A percentile compares a stretch with the other conserved stretches of the same genome.
phyloP scores from a whole-genome alignment of 2,113 vertebrate species.

The Propithecus coquereli region DNA sequence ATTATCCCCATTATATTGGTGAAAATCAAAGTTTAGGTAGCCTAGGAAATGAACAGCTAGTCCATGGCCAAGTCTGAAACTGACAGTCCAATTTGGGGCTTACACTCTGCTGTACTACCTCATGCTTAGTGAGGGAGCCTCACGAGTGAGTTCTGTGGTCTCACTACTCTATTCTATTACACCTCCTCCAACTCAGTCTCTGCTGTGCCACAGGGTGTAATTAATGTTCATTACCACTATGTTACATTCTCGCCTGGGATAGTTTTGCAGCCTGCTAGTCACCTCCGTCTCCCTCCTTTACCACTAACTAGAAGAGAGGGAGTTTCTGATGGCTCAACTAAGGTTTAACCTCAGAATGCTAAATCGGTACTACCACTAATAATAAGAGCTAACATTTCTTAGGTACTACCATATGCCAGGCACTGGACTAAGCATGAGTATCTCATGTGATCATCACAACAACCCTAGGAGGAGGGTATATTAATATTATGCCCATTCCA shows the following conservation, averaged over 20 bases:
- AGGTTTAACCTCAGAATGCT: not conserved
- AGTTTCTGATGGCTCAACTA: not conserved
- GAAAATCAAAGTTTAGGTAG: not conserved
- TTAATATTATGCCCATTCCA: not conserved
- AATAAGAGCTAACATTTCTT: not conserved
- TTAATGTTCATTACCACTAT: no score
- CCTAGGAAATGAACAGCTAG: not conserved
- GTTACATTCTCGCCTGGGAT: not conserved
- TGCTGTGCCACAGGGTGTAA: not conserved
- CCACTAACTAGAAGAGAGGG: not conserved
- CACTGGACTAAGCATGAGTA: not conserved
- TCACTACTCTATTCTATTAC: not conserved
- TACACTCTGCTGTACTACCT: accelerated
- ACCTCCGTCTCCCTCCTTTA: not conserved
- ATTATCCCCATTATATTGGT: not conserved
- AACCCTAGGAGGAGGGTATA: not conserved
- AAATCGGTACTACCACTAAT: not conserved
- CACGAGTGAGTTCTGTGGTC: accelerated
- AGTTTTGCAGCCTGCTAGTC: not conserved
- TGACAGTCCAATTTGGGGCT: not conserved
- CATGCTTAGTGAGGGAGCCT: not conserved
- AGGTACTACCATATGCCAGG: not conserved
- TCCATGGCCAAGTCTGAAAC: not conserved
- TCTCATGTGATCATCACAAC: not conserved
- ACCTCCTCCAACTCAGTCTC: not conserved